phyloP scores from a whole-genome alignment of 2,113 vertebrate genomes.

The Steatornis caripensis region DNA sequence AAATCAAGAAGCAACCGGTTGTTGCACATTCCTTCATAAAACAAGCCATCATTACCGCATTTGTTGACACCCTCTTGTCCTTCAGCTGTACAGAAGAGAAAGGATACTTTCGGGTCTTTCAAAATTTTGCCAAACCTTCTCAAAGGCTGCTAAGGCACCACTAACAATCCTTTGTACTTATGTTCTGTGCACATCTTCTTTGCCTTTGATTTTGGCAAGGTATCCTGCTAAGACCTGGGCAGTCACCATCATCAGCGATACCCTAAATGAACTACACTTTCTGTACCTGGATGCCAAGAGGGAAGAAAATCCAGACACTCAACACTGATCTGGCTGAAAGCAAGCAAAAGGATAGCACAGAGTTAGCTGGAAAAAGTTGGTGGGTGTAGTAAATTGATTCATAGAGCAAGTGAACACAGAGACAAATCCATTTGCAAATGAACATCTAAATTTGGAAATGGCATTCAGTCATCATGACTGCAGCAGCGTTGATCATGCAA shows the following conservation, averaged over 20 bases:
- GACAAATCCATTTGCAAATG: neutral
- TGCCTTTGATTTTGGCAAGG: neutral
- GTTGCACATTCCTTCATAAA: neutral
- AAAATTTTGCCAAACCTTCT: neutral
- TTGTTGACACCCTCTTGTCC: neutral
- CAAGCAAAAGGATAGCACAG: neutral
- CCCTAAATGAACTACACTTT: neutral
- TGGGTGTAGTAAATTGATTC: neutral
- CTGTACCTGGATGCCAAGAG: neutral
- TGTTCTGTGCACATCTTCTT: neutral
- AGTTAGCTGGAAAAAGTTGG: neutral
- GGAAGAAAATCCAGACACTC: neutral
- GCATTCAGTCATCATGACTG: neutral
- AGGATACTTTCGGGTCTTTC: neutral
- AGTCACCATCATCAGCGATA: neutral
- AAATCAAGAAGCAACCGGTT: neutral
- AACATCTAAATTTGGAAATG: neutral
- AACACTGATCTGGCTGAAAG: neutral
- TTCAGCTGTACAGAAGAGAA: neutral
- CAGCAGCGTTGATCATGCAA: neutral
- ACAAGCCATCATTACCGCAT: neutral
- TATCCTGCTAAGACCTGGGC: neutral
- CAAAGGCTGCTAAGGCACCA: neutral
- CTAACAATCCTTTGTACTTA: neutral
- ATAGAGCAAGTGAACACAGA: neutral